phyloP scores from a whole-genome alignment of 2,888 invertebrate genomes.

The Lutraria lutraria region DNA sequence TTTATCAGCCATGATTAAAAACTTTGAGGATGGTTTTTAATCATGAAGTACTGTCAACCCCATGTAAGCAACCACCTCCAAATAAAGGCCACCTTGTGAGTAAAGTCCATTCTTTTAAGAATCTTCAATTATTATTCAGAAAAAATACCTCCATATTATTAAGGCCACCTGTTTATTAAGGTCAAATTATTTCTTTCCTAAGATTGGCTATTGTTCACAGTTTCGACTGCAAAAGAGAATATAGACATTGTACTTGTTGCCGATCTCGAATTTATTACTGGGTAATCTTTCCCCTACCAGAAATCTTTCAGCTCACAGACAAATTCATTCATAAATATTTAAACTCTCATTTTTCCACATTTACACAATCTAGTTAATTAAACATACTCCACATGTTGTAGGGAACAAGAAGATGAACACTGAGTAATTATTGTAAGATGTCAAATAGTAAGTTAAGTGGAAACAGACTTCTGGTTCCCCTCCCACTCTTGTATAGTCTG shows the following conservation, averaged over 20 bases:
- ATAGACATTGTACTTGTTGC: background rate
- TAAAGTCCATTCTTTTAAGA: too few relatives aligned
- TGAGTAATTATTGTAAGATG: slow-evolving; percentile 39
- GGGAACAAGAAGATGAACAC: background rate
- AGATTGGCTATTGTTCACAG: too few relatives aligned
- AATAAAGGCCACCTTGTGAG: too few relatives aligned
- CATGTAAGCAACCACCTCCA: too few relatives aligned
- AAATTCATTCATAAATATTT: slow-evolving; percentile 17
- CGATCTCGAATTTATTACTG: background rate
- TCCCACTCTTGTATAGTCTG: background rate
- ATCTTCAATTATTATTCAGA: too few relatives aligned
- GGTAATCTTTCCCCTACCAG: background rate
- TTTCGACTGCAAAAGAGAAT: background rate
- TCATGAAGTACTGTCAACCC: too few relatives aligned
- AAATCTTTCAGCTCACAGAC: background rate
- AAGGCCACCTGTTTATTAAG: too few relatives aligned
- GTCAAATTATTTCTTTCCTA: too few relatives aligned
- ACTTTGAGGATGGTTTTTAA: background rate
- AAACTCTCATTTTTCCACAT: background rate
- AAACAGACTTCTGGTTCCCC: slow-evolving; percentile 9
- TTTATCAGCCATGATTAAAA: background rate
- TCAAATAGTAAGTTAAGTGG: slow-evolving; percentile 26
- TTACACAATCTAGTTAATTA: background rate
- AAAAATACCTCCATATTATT: too few relatives aligned
- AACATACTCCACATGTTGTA: background rate